phyloP scores from a whole-genome alignment of 2,888 invertebrate genomes.

The Caenorhabditis sp. region DNA sequence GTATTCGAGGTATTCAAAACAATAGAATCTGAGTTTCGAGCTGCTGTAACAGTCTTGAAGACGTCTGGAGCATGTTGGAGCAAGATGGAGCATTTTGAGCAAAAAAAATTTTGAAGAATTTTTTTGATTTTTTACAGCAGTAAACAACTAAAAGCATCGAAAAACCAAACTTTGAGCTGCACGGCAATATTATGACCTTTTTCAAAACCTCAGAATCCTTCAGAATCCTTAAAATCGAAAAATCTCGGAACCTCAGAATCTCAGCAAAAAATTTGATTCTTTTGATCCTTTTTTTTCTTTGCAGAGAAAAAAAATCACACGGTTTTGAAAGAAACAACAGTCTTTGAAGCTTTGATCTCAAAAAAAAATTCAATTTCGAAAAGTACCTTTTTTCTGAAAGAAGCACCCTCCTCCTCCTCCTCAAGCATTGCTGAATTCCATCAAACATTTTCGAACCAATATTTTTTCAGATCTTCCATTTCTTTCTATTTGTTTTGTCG shows the following conservation, averaged over 20 bases:
- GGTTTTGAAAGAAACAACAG: background rate
- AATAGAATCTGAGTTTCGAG: too few relatives aligned
- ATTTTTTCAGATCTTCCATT: background rate
- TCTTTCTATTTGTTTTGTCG: too few relatives aligned
- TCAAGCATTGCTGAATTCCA: background rate
- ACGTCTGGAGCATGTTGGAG: conserved; percentile 1
- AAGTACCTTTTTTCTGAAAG: too few relatives aligned
- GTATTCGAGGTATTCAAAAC: too few relatives aligned
- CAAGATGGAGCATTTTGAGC: background rate
- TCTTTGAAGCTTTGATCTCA: conserved; percentile 46
- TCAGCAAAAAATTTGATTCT: background rate
- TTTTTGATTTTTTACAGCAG: too few relatives aligned
- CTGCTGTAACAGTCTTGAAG: background rate
- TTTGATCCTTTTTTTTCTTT: background rate
- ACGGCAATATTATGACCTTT: background rate
- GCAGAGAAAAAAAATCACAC: background rate
- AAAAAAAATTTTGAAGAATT: background rate
- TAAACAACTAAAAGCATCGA: background rate
- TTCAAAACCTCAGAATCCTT: background rate
- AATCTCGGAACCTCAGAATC: background rate
- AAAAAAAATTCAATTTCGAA: background rate
- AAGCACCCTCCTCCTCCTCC: background rate
- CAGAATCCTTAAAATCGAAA: background rate
- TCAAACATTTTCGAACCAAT: too few relatives aligned
- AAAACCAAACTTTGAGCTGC: too few relatives aligned